Conservation (phyloP, 2,888 invertebrate genomes). For the Gastrophysa polygoni region DNA sequence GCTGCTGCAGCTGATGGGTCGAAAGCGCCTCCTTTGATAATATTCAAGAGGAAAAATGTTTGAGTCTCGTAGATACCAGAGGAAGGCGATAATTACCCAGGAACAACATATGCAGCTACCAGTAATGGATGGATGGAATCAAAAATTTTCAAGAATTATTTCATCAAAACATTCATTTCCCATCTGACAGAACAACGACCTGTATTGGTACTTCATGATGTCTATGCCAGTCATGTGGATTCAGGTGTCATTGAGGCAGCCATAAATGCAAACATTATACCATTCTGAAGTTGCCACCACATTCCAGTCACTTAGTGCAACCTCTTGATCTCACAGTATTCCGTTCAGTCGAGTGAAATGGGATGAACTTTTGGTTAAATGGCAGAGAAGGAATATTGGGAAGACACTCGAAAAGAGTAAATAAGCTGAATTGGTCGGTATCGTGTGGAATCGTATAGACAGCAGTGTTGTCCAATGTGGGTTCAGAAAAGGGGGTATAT, state of each 20-base stretch:
- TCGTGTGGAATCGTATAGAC: not conserved
- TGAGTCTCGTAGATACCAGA: conserved; percentile 9
- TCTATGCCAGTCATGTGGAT: conserved; percentile 44
- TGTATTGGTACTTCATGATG: conserved; percentile 46
- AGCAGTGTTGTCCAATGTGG: not conserved
- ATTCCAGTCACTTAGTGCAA: conserved; percentile 43
- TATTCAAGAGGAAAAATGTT: conserved; percentile 19
- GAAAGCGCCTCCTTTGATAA: conserved; percentile 2
- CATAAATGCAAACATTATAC: conserved; percentile 5
- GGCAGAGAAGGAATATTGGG: conserved; percentile 1
- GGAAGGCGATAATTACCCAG: conserved; percentile 5
- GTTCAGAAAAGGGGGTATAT: conserved; percentile 4
- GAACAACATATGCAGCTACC: conserved; percentile 20
- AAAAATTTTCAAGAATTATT: conserved; percentile 46
- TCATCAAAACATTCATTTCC: conserved; percentile 44
- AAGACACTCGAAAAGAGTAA: not conserved
- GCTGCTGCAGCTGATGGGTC: conserved; percentile 8
- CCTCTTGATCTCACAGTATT: conserved; percentile 37
- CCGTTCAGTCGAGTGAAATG: conserved; percentile 1
- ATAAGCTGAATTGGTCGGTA: not conserved
- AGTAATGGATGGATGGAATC: conserved; percentile 43
- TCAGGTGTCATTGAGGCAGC: conserved; percentile 18
- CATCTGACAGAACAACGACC: conserved; percentile 42
- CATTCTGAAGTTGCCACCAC: conserved; percentile 45
- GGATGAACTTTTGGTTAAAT: not conserved